Percentiles rank a stretch among this genome's conserved stretches.
Conservation (phyloP, 2,113 vertebrate species). For the Lycaon pictus region DNA sequence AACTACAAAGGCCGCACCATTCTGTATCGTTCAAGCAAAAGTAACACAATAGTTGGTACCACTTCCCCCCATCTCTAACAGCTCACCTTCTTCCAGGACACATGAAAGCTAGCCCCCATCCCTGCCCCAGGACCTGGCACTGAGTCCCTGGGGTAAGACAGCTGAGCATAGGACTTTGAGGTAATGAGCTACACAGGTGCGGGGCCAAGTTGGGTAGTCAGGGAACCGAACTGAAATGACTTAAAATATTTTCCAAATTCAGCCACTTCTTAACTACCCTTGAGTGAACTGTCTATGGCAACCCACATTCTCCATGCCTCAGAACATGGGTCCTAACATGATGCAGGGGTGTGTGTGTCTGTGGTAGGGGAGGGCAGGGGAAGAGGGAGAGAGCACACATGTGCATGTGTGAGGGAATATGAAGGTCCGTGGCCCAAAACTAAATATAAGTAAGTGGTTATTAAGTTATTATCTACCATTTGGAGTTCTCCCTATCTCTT, state of each 20-base stretch:
- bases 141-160: conserved; percentile 53
- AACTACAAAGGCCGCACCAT: background rate
- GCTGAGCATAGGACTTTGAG: conserved; percentile 55
- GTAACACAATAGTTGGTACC: background rate
- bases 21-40: conserved; percentile 9
- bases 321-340: background rate
- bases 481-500: background rate
- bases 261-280: conserved; percentile 66
- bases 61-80: background rate
- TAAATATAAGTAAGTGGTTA: background rate
- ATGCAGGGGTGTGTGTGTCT: background rate
- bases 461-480: background rate
- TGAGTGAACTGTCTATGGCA: conserved; percentile 65
- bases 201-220: conserved; percentile 64
- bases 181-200: conserved; percentile 64
- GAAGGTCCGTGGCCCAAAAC: background rate
- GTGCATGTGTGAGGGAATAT: background rate
- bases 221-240: conserved; percentile 65
- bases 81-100: background rate
- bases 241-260: conserved; percentile 77
- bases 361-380: background rate
- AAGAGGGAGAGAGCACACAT: background rate
- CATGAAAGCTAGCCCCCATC: background rate
- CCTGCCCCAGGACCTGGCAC: conserved; percentile 28
- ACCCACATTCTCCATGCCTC: conserved; percentile 21